These are phyloP conservation scores for Macrosoma leucophasiata DNA, from an alignment of 2,888 invertebrate genomes.

Conservation along the genomic window DNA sequence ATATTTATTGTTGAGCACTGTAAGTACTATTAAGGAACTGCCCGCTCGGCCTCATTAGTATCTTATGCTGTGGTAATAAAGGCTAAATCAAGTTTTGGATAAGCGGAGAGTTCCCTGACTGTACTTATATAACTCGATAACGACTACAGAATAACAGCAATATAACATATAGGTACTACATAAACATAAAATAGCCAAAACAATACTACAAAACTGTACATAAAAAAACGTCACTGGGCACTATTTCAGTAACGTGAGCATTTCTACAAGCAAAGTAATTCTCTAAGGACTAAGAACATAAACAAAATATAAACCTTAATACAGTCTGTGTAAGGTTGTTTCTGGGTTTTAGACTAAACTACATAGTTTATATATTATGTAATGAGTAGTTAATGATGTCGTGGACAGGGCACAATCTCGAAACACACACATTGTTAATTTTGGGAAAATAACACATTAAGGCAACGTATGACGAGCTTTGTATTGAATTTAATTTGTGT, in stretches of 20 bases:
- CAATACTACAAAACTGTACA: slow-evolving; percentile 37
- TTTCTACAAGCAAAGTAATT: slow-evolving; percentile 16
- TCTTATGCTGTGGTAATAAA: too few species aligned
- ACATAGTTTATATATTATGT: too few species aligned
- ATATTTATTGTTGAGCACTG: too few species aligned
- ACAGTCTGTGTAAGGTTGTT: slow-evolving; percentile 51
- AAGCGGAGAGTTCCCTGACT: too few species aligned
- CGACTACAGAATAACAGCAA: too few species aligned
- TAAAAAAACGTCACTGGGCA: slow-evolving; percentile 10
- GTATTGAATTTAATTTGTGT: slow-evolving; percentile 27
- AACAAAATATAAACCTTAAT: slow-evolving; percentile 38
- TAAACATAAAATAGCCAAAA: slow-evolving; percentile 71
- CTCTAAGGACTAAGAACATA: slow-evolving; percentile 2
- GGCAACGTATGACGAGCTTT: slow-evolving; percentile 73
- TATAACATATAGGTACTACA: slow-evolving; percentile 3
- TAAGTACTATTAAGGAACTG: too few species aligned
- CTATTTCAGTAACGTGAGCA: slow-evolving; percentile 15
- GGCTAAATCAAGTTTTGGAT: too few species aligned
- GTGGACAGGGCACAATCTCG: slow-evolving; percentile 36
- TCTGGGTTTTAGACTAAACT: too few species aligned
- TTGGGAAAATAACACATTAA: slow-evolving; percentile 54
- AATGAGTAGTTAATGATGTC: too few species aligned
- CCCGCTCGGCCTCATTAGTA: too few species aligned
- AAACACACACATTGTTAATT: slow-evolving; percentile 53
- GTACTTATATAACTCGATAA: too few species aligned